A percentile compares a stretch with the other conserved stretches of the same genome.
These are phyloP conservation scores for Monochamus saltuarius DNA, from an alignment of 1,140 invertebrate genomes.

Conservation along the genomic window DNA sequence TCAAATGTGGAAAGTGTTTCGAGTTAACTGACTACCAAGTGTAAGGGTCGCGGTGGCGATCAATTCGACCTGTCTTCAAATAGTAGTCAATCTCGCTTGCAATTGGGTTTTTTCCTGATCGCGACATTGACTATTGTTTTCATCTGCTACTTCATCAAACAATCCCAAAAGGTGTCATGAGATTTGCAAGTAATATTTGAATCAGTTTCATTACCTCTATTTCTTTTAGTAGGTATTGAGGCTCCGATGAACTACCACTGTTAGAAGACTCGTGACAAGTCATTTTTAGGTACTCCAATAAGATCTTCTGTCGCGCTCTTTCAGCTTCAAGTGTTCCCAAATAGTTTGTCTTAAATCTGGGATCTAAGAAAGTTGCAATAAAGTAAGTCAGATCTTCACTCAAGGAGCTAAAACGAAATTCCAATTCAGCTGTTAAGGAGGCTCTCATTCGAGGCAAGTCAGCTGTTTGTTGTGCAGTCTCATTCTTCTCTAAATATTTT, in stretches of 20 bases:
- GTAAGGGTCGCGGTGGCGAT: constrained; percentile 37
- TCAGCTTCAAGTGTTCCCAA: constrained; percentile 31
- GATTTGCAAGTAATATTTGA: constrained; percentile 25
- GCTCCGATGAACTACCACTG: constrained; percentile 15
- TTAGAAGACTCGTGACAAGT: constrained; percentile 9
- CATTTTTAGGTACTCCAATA: constrained; percentile 37
- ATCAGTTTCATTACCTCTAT: constrained; percentile 16
- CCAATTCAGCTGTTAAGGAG: no score
- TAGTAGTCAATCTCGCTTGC: constrained; percentile 38
- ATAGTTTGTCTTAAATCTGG: constrained; percentile 24
- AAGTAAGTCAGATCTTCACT: no score
- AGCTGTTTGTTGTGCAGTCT: background rate
- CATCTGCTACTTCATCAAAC: constrained; percentile 36
- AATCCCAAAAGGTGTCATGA: constrained; percentile 44
- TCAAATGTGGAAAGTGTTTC: constrained; percentile 36
- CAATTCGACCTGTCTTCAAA: constrained; percentile 23
- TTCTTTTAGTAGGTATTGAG: constrained; percentile 13
- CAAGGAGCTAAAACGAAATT: no score
- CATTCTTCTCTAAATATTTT: constrained; percentile 5
- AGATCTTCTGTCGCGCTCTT: constrained; percentile 40
- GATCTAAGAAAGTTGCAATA: no score
- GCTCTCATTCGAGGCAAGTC: no score
- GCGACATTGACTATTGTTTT: constrained; percentile 27
- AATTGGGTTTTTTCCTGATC: constrained; percentile 37
- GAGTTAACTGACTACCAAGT: constrained; percentile 36